Base-by-base conservation (phyloP, 2,113 vertebrate genomes). In the Microcebus lehilahytsara region DNA sequence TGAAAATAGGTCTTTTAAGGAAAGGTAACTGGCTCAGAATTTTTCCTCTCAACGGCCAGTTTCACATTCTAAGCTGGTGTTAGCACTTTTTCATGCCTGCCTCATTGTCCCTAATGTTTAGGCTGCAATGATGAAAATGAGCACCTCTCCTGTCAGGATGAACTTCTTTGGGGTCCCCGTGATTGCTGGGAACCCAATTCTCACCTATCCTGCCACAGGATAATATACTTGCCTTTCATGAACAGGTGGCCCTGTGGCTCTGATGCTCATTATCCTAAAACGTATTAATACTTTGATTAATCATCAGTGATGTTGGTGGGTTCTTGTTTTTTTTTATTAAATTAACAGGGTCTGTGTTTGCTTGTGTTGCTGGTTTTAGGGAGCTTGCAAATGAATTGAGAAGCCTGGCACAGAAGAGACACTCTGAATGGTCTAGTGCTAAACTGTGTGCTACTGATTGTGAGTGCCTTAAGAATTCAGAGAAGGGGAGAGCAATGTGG, bases 1-100 rank as follows among this genome's bases (percentile, higher is more conserved):
- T 96, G 69, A 46, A 94, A 98, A 96, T 95, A 62, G 67, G 60
- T 94, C 56, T 75, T 95, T 81, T 85, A 95, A 74, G 93, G 93
- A 72, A 87, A 67, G 64, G 75, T 40, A 85, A 56, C 75, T 88
- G 83, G 49, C 13, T 91, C 46, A 67, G 51, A 89, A 37, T 60
- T 84, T 30, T 89, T 23, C 30, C 12, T 94, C 66, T 84, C 85
- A 67, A 85, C 4, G 64, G 22, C 7, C 11, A 49, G 67, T 32
- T 81, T 67, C 25, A 78, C 71, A 56, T 75, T 51, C 85, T 86
- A 56, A 96, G 81, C 40, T 51, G 23, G 1, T 78, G 10, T 94
- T 92, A 88, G 62, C 25, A 71, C 34, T 16, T 96, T 96, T 79
- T 88, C 42, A 16, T 91, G 32, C 37, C 60, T 22, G 32, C 34